Conservation (phyloP, 1,140 invertebrate genomes). For the Panagrolaimus sp. region DNA sequence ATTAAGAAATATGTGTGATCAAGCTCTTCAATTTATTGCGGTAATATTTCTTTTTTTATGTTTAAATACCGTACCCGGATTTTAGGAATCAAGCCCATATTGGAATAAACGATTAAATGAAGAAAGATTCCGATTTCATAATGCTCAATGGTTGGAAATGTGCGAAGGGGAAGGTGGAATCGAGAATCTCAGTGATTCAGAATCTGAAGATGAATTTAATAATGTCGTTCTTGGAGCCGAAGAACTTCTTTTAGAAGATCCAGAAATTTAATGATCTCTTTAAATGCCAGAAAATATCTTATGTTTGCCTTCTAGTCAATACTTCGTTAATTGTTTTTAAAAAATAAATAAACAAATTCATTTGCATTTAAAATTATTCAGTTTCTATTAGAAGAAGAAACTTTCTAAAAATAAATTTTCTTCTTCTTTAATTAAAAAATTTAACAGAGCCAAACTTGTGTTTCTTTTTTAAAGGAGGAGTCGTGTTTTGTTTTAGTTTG, state of each 20-base stretch:
- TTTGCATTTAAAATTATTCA: too few relatives aligned
- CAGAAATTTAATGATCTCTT: too few relatives aligned
- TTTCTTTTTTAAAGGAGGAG: too few relatives aligned
- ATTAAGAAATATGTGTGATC: constrained; percentile 83
- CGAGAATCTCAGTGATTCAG: constrained; percentile 15
- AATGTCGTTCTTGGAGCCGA: constrained; percentile 26
- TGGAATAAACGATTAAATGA: constrained; percentile 86
- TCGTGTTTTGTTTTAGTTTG: too few relatives aligned
- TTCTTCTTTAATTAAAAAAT: too few relatives aligned
- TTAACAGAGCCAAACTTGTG: too few relatives aligned
- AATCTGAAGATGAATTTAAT: constrained; percentile 15
- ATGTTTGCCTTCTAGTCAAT: too few relatives aligned
- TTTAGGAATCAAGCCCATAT: constrained; percentile 74
- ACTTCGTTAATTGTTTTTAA: too few relatives aligned
- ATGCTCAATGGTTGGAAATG: constrained; percentile 95
- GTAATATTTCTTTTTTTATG: constrained; percentile 61
- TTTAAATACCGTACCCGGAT: constrained; percentile 19
- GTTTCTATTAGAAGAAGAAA: too few relatives aligned
- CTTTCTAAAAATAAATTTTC: too few relatives aligned
- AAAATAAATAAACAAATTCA: too few relatives aligned
- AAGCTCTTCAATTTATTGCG: constrained; percentile 82
- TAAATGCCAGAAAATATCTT: too few relatives aligned
- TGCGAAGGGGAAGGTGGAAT: constrained; percentile 64
- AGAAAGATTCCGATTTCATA: constrained; percentile 90
- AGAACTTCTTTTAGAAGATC: constrained; percentile 4